Evolutionary conservation across 1,140 invertebrate genomes (phyloP).

Genomic region (Platyscapa corneri): DNA sequence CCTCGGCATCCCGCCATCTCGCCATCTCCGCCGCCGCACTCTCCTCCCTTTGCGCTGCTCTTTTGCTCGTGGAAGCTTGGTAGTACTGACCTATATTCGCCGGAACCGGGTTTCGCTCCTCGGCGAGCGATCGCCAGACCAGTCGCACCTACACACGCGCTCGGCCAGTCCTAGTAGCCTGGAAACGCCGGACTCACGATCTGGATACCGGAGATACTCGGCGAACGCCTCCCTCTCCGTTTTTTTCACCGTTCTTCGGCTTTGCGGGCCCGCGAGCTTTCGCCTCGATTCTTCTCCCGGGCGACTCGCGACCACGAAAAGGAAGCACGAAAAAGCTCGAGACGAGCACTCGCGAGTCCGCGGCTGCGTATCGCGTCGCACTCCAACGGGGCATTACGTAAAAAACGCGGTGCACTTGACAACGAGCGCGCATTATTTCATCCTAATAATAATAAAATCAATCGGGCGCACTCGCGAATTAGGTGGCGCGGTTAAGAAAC

Average conservation of each 20-base stretch:
- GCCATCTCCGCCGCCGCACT: neutral
- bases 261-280: neutral
- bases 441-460: too few relatives aligned
- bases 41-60: slow-evolving; percentile 18
- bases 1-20: slow-evolving; percentile 16
- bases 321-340: too few relatives aligned
- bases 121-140: too few relatives aligned
- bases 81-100: slow-evolving; percentile 73
- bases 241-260: neutral
- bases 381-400: too few relatives aligned
- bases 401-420: too few relatives aligned
- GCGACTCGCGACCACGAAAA: too few relatives aligned
- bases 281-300: neutral
- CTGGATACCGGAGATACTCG: neutral
- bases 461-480: too few relatives aligned
- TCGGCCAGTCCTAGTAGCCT: neutral
- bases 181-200: neutral
- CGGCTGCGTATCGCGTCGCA: too few relatives aligned
- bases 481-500: too few relatives aligned
- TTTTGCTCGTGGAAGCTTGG: slow-evolving; percentile 62
- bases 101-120: slow-evolving; percentile 66
- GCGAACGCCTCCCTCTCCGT: too few relatives aligned
- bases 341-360: too few relatives aligned
- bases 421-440: too few relatives aligned
- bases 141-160: neutral